Percentiles rank a stretch among this genome's conserved stretches.
phyloP scores from a whole-genome alignment of 2,888 invertebrate genomes.

The Standfussiana lucernea region DNA sequence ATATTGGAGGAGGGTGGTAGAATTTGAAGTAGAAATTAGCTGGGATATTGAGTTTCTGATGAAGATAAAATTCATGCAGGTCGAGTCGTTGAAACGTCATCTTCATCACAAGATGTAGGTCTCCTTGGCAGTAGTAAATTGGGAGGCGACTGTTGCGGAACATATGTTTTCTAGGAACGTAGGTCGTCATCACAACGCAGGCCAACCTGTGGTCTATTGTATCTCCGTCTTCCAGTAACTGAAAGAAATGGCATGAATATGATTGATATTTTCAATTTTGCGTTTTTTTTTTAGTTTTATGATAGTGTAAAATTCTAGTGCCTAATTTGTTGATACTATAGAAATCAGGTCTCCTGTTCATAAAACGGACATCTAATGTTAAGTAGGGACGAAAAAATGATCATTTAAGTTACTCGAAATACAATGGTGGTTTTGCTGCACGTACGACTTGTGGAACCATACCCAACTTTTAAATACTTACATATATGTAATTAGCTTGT shows the following conservation, averaged over 20 bases:
- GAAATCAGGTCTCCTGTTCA: not conserved
- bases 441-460: not conserved
- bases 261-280: not conserved
- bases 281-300: too few relatives aligned
- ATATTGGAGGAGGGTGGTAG: conserved; percentile 73
- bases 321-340: not conserved
- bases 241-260: conserved; percentile 57
- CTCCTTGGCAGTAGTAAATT: conserved; percentile 82
- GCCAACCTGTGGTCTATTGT: conserved; percentile 70
- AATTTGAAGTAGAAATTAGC: conserved; percentile 76
- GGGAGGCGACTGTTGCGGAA: conserved; percentile 77
- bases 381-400: not conserved
- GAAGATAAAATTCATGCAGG: conserved; percentile 81
- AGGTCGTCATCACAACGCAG: conserved; percentile 78
- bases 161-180: conserved; percentile 70
- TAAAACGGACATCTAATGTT: not conserved
- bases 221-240: conserved; percentile 75
- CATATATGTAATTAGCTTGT: conserved; percentile 74
- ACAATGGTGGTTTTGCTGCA: not conserved
- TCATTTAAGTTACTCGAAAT: not conserved
- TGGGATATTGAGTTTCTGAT: conserved; percentile 69
- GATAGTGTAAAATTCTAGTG: not conserved
- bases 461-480: conserved; percentile 65
- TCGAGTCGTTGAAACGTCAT: conserved; percentile 73
- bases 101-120: conserved; percentile 68